A percentile compares a stretch with the other conserved stretches of the same genome.
These are phyloP conservation scores for Dromiciops gliroides DNA, from an alignment of 2,113 vertebrate species.

Conservation along the genomic window DNA sequence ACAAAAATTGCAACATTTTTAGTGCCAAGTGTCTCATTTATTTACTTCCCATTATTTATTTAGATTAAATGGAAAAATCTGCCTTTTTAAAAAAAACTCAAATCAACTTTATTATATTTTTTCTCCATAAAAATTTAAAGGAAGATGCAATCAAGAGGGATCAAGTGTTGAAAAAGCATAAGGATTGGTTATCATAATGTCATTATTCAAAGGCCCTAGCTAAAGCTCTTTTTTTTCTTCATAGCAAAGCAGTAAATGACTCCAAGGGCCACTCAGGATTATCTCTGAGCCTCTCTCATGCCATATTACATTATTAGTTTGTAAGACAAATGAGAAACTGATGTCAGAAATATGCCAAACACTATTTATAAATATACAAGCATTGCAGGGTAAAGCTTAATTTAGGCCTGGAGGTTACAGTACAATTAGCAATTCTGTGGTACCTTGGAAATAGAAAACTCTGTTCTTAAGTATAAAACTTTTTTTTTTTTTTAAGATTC, in stretches of 20 bases:
- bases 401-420: conserved; percentile 42
- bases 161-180: conserved; percentile 80
- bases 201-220: conserved; percentile 76
- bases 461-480: background rate
- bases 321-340: conserved; percentile 72
- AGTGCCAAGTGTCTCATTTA: conserved; percentile 58
- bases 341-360: conserved; percentile 67
- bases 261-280: conserved; percentile 65
- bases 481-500: background rate
- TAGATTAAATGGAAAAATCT: background rate
- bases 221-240: conserved; percentile 67
- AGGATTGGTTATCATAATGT: conserved; percentile 76
- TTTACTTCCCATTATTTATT: background rate
- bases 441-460: conserved; percentile 4
- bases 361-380: conserved; percentile 67
- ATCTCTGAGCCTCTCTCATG: conserved; percentile 68
- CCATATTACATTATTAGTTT: conserved; percentile 71
- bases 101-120: conserved; percentile 58
- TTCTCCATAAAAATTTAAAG: conserved; percentile 69
- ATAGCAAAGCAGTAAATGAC: conserved; percentile 72
- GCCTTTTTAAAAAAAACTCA: background rate
- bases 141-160: conserved; percentile 75
- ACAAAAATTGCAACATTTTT: conserved; percentile 57
- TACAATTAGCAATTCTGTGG: conserved; percentile 67
- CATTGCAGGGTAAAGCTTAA: conserved; percentile 14